These are phyloP conservation scores for Amazona vittata DNA, from an alignment of 2,113 vertebrate species.

Conservation along the genomic window DNA sequence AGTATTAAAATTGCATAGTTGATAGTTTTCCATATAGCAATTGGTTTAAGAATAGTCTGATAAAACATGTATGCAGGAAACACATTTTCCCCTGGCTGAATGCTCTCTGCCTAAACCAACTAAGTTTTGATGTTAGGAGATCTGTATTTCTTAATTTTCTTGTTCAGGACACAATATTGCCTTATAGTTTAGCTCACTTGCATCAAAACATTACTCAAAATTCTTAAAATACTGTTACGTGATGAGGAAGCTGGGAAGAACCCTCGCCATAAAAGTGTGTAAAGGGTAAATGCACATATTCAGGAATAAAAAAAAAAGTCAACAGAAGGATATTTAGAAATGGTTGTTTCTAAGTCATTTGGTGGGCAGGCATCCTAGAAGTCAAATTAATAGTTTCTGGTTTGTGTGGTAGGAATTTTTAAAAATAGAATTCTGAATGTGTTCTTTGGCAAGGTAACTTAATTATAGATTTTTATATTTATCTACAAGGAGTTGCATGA, in stretches of 20 bases:
- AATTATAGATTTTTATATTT: neutral
- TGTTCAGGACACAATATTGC: neutral
- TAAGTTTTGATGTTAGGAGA: neutral
- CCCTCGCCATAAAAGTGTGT: neutral
- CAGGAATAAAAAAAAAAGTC: neutral
- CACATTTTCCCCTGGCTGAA: rapidly evolving
- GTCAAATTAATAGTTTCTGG: neutral
- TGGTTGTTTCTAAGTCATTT: neutral
- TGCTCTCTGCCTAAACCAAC: neutral
- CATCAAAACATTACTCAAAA: neutral
- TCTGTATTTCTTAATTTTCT: neutral
- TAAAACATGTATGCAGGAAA: neutral
- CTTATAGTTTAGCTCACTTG: neutral
- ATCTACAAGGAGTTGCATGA: neutral
- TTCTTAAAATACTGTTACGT: neutral
- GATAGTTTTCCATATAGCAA: neutral
- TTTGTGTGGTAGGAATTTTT: neutral
- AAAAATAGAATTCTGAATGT: neutral
- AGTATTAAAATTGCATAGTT: neutral
- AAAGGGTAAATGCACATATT: neutral
- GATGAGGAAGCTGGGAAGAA: neutral
- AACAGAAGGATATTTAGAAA: neutral
- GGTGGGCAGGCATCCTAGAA: neutral
- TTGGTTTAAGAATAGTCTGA: neutral
- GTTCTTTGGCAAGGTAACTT: neutral